Percentiles rank a stretch among this genome's conserved stretches.
Conservation (phyloP, 2,888 invertebrate genomes). For the Orthonevra nobilis region DNA sequence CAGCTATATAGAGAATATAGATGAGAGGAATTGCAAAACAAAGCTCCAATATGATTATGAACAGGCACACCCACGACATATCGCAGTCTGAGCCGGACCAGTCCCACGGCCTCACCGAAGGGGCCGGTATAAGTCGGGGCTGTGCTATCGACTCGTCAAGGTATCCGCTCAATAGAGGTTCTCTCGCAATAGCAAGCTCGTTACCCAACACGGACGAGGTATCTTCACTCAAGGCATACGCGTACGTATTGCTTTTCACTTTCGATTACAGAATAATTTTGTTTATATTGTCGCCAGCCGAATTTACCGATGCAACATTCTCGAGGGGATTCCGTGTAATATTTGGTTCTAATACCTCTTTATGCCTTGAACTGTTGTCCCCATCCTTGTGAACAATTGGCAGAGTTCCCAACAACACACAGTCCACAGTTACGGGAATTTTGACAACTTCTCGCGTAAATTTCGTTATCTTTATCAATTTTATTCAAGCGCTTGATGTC, state of each 20-base stretch:
- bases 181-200: not conserved
- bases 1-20: conserved; percentile 83
- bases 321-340: conserved; percentile 75
- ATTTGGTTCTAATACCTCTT: conserved; percentile 53
- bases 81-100: conserved; percentile 91
- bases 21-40: conserved; percentile 87
- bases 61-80: conserved; percentile 87
- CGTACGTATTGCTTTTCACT: conserved; percentile 52
- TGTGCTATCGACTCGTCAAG: conserved; percentile 75
- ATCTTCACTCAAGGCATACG: conserved; percentile 64
- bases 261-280: conserved; percentile 73
- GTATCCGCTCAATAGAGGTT: conserved; percentile 71
- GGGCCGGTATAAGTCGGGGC: conserved; percentile 76
- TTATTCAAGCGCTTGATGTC: conserved; percentile 94
- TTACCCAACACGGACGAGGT: conserved; percentile 71
- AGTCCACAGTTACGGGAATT: conserved; percentile 89
- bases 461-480: conserved; percentile 94
- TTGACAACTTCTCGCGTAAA: conserved; percentile 91
- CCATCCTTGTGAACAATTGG: conserved; percentile 82
- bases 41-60: conserved; percentile 85
- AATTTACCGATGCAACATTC: conserved; percentile 77
- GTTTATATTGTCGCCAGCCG: conserved; percentile 73
- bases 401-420: conserved; percentile 83
- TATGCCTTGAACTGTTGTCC: conserved; percentile 80
- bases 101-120: conserved; percentile 81